These are phyloP conservation scores for Drosophila quadrilineata DNA, from an alignment of 1,140 invertebrate species.

Conservation along the genomic window DNA sequence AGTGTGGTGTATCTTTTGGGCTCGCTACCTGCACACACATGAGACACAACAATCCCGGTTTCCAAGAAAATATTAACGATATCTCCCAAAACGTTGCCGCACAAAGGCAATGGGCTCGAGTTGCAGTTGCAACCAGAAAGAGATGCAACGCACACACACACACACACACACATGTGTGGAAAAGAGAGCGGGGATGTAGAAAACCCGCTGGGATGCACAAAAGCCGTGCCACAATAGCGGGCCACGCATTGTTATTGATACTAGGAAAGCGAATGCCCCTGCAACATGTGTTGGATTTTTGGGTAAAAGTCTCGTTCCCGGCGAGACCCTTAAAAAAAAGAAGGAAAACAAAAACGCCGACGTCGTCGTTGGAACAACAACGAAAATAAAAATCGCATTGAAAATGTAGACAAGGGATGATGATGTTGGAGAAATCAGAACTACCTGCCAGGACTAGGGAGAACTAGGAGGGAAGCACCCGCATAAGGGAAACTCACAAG, in stretches of 20 bases:
- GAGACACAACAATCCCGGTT: slow-evolving; percentile 64
- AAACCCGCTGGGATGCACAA: slow-evolving; percentile 67
- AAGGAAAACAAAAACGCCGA: slow-evolving; percentile 22
- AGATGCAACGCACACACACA: no score
- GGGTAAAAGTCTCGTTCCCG: slow-evolving; percentile 20
- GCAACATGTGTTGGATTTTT: slow-evolving; percentile 30
- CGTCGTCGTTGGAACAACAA: slow-evolving; percentile 1
- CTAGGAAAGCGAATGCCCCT: slow-evolving; percentile 61
- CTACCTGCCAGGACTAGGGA: not conserved
- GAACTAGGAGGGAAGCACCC: not conserved
- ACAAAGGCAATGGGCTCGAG: slow-evolving; percentile 31
- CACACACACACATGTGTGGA: no score
- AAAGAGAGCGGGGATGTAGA: slow-evolving; percentile 1
- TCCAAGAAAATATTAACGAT: slow-evolving; percentile 79
- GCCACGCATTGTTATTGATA: slow-evolving; percentile 72
- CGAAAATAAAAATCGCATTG: not conserved
- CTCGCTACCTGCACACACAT: slow-evolving; percentile 53
- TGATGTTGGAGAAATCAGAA: not conserved
- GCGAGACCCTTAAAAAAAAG: slow-evolving; percentile 41
- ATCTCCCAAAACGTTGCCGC: slow-evolving; percentile 72
- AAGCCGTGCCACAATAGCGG: slow-evolving; percentile 66
- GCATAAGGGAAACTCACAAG: no score
- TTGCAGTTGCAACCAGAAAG: slow-evolving; percentile 25
- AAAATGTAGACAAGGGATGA: slow-evolving; percentile 1
- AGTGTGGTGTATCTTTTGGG: slow-evolving; percentile 39